Base-by-base conservation (phyloP, 2,888 invertebrate genomes). In the Scaptomyza caliginosa region DNA sequence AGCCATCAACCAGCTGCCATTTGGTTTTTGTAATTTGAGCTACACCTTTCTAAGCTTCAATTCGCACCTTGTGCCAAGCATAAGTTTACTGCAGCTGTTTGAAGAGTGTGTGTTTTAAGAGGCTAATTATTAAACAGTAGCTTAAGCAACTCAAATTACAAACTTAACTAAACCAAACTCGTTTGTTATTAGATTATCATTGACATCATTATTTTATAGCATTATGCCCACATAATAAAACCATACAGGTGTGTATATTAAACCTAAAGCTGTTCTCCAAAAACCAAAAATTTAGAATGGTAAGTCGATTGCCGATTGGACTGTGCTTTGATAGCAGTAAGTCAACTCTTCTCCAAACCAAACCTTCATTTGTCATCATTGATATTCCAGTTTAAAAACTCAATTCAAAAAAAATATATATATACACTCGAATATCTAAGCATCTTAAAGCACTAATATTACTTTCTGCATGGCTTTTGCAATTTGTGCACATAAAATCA, bases 1-100 rank as follows among this genome's bases (percentile, higher is more conserved):
- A 81, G 83, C 68, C 77, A 69, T 82, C 83, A 78, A 50, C 30
- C 75, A 81, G 60, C 74, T 83, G 81, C 28, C 62, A 50, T 50
- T 62, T 59, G 34, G 34, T 39, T 13, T 21, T 21, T 24, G 80
- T 82, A 80, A 80, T 67, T 46, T 60, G 80, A 80, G 79, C 46
- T 69, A 34, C 39, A 43, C 32, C 60, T 54, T 68, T 77, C 81
- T 86, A 81, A 86, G 80, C 68, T 30, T 50, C 46, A n/a, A 62
- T 68, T 85, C 68, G 76, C 86, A 81, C 83, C 67, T 74, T 46
- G 50, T 23, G n/a, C 40, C 51, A 45, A 32, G 21, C 34, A n/a
- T 24, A 50, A 40, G 10, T 10, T 42, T 5, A 19, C 11, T 13
- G 34, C 58, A 63, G 63, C 72, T 71, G 71, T n/a, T 8, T 2